These are phyloP conservation scores for Paedocypris micromegethes DNA, from an alignment of 2,797 vertebrate genomes.

Conservation along the genomic window DNA sequence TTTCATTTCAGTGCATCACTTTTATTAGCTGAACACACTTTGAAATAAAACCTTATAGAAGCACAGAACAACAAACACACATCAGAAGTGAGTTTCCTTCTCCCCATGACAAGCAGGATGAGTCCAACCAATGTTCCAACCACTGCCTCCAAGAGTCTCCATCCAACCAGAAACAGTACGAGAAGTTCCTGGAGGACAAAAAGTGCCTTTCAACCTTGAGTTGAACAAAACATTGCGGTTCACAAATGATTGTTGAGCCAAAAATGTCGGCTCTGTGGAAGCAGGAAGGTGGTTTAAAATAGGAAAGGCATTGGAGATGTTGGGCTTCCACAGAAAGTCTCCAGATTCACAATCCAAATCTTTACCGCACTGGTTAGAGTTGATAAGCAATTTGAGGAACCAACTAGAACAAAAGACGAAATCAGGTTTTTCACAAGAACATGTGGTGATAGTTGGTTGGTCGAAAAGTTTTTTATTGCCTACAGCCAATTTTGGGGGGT, in stretches of 20 bases:
- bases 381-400: too few species aligned
- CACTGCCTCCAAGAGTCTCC: neutral
- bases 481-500: slow-evolving; percentile 5
- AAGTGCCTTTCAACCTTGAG: slow-evolving; percentile 42
- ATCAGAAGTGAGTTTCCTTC: slow-evolving; percentile 29
- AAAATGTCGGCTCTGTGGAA: slow-evolving; percentile 60
- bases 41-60: slow-evolving; percentile 18
- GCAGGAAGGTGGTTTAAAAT: slow-evolving; percentile 64
- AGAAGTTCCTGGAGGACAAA: slow-evolving; percentile 28
- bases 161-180: slow-evolving; percentile 49
- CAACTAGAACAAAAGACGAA: neutral
- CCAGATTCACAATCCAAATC: slow-evolving; percentile 52
- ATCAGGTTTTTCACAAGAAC: neutral
- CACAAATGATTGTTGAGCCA: slow-evolving; percentile 47
- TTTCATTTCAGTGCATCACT: slow-evolving; percentile 45
- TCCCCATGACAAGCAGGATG: slow-evolving; percentile 39
- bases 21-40: slow-evolving; percentile 38
- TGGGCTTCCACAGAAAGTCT: slow-evolving; percentile 55
- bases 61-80: slow-evolving; percentile 15
- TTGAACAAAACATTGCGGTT: slow-evolving; percentile 39
- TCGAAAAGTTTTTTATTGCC: neutral
- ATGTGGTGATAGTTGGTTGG: neutral
- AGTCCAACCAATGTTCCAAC: slow-evolving; percentile 8
- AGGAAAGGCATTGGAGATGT: neutral
- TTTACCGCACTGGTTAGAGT: slow-evolving; percentile 14